Evolutionary conservation across 1,140 invertebrate species (phyloP).

Genomic region (Ridgeia piscesae): DNA sequence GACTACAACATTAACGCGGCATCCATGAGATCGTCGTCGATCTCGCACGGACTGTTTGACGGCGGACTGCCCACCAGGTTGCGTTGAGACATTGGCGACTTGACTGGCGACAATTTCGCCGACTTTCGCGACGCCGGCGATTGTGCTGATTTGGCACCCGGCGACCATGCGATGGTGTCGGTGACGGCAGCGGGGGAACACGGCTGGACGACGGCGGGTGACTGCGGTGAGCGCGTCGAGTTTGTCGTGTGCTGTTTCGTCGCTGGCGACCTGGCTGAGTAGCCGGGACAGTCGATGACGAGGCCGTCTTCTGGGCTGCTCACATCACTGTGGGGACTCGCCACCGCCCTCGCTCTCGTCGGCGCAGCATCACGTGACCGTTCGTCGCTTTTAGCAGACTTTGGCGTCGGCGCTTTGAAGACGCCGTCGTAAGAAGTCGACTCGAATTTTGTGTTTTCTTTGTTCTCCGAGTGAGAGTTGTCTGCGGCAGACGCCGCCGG

Average conservation of each 20-base stretch:
- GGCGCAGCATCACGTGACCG: constrained; percentile 12
- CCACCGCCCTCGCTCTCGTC: constrained; percentile 18
- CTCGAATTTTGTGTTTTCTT: constrained; percentile 23
- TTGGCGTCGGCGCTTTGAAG: constrained; percentile 38
- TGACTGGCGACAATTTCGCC: constrained; percentile 62
- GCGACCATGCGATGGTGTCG: constrained; percentile 63
- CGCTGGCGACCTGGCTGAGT: constrained; percentile 23
- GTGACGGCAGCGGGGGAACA: constrained; percentile 21
- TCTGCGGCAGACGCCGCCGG: not conserved
- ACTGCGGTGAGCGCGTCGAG: constrained; percentile 19
- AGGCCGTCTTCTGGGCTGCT: constrained; percentile 55
- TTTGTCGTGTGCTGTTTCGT: constrained; percentile 20
- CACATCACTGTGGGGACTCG: constrained; percentile 41
- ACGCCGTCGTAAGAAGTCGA: constrained; percentile 28
- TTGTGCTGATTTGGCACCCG: constrained; percentile 71
- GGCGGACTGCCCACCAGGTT: constrained; percentile 62
- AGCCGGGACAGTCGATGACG: constrained; percentile 49
- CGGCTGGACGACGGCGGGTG: constrained; percentile 27
- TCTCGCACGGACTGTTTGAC: constrained; percentile 72
- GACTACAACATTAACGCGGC: constrained; percentile 65
- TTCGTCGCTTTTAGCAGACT: constrained; percentile 23
- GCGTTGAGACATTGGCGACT: constrained; percentile 33
- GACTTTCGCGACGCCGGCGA: not conserved
- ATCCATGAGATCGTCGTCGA: constrained; percentile 87
- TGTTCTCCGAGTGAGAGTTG: constrained; percentile 7